Evolutionary conservation across 2,113 vertebrate genomes (phyloP).

Genomic region (Scophthalmus maximus): DNA sequence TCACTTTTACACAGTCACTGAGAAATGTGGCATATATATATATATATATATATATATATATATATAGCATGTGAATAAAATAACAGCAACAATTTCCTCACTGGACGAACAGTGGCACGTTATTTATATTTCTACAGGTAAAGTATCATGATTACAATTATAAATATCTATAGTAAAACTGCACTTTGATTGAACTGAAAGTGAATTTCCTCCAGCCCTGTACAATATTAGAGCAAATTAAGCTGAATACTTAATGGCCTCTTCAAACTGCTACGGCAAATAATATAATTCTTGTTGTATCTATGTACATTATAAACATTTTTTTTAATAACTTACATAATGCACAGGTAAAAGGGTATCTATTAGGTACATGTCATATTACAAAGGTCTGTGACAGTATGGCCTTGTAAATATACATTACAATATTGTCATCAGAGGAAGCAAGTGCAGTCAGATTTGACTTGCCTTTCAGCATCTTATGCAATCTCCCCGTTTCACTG

Average conservation of each 20-base stretch:
- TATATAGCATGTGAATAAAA: slow-evolving; percentile 26
- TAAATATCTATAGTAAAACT: slow-evolving; percentile 68
- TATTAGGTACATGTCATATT: slow-evolving; percentile 81
- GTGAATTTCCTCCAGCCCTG: slow-evolving; percentile 39
- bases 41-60: not conserved
- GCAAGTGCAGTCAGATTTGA: slow-evolving; percentile 82
- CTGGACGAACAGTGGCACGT: slow-evolving; percentile 41
- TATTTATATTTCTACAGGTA: slow-evolving; percentile 32
- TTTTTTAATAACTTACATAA: slow-evolving; percentile 92
- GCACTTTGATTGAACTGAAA: slow-evolving; percentile 63
- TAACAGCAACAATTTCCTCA: slow-evolving; percentile 23
- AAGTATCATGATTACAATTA: slow-evolving; percentile 24
- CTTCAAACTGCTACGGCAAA: slow-evolving; percentile 82
- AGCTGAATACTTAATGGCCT: slow-evolving; percentile 59
- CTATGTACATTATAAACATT: slow-evolving; percentile 77
- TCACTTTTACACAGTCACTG: slow-evolving; percentile 36
- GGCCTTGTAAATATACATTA: slow-evolving; percentile 93
- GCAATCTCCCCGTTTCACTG: slow-evolving; percentile 12
- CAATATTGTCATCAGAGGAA: slow-evolving; percentile 72
- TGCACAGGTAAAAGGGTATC: slow-evolving; percentile 87
- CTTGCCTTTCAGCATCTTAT: slow-evolving; percentile 65
- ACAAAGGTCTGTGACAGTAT: slow-evolving; percentile 87
- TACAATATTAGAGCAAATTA: slow-evolving; percentile 45
- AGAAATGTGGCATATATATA: slow-evolving; percentile 20
- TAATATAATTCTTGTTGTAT: slow-evolving; percentile 66